A percentile compares a stretch with the other conserved stretches of the same genome.
These are phyloP conservation scores for Hyposmocoma kahamanoa DNA, from an alignment of 1,140 invertebrate species.

Conservation along the genomic window DNA sequence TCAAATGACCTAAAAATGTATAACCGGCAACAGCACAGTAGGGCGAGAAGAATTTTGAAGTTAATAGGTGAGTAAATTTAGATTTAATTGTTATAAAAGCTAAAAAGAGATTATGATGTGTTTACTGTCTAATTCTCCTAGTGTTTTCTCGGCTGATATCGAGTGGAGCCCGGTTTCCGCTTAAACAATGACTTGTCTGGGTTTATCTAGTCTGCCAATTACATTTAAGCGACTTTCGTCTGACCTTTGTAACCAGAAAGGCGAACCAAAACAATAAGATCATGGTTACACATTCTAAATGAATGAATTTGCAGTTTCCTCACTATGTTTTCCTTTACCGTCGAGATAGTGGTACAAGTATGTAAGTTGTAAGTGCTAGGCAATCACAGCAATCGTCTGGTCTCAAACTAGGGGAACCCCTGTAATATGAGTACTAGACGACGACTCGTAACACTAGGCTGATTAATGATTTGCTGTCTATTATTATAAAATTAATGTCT, in stretches of 20 bases:
- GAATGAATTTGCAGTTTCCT: background rate
- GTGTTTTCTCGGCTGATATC: too few relatives aligned
- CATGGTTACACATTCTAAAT: background rate
- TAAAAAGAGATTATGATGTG: background rate
- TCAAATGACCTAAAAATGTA: background rate
- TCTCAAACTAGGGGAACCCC: too few relatives aligned
- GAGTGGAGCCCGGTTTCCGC: too few relatives aligned
- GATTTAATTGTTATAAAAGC: background rate
- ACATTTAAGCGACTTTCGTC: background rate
- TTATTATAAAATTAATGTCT: background rate
- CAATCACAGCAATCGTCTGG: background rate
- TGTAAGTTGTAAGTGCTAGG: background rate
- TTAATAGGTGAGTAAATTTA: background rate
- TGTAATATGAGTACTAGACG: background rate
- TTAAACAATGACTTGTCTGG: too few relatives aligned
- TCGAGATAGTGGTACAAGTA: background rate
- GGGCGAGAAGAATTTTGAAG: background rate
- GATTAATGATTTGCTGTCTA: background rate
- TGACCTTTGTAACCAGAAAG: background rate
- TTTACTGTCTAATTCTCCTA: too few relatives aligned
- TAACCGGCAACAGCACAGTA: background rate
- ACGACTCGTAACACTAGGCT: too few relatives aligned
- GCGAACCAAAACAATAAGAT: background rate
- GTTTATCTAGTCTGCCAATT: background rate
- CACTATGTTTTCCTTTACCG: background rate